Evolutionary conservation across 2,797 vertebrate species (phyloP).

Genomic region (Hoplostethus atlanticus): DNA sequence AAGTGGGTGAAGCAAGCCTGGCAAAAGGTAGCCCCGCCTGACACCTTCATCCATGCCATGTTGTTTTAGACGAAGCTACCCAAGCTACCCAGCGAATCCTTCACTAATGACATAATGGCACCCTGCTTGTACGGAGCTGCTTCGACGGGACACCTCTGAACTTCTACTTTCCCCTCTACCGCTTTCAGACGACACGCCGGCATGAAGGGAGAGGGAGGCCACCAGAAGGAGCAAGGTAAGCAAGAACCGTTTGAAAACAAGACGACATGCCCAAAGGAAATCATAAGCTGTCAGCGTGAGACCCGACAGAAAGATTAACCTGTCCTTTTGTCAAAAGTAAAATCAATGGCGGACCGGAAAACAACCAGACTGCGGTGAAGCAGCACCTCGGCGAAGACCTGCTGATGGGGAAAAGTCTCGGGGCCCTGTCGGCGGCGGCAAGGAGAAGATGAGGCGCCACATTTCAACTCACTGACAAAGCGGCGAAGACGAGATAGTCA

Average conservation of each 20-base stretch:
- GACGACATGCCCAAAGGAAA: constrained; percentile 56
- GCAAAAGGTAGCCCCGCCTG: constrained; percentile 11
- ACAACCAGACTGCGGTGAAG: constrained; percentile 17
- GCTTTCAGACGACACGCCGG: constrained; percentile 27
- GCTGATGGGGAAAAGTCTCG: constrained; percentile 10
- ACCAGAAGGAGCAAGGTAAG: constrained; percentile 32
- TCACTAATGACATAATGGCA: constrained; percentile 45
- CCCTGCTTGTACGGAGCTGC: constrained; percentile 19
- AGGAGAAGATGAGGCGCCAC: background rate
- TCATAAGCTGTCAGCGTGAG: constrained; percentile 57
- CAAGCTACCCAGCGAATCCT: constrained; percentile 44
- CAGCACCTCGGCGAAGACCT: background rate
- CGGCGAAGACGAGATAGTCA: constrained; percentile 32
- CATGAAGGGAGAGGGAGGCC: background rate
- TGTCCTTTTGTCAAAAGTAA: constrained; percentile 52
- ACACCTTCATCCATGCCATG: constrained; percentile 48
- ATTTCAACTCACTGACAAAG: constrained; percentile 37
- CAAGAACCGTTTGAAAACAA: constrained; percentile 47
- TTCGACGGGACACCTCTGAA: constrained; percentile 46
- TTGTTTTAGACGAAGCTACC: constrained; percentile 35
- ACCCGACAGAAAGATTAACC: constrained; percentile 55
- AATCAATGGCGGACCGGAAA: constrained; percentile 56
- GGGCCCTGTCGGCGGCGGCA: constrained; percentile 8
- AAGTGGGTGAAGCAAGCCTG: constrained; percentile 32
- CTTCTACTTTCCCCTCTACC: constrained; percentile 27